These are phyloP conservation scores for Aplysia californica DNA, from an alignment of 1,140 invertebrate genomes.

Conservation along the genomic window DNA sequence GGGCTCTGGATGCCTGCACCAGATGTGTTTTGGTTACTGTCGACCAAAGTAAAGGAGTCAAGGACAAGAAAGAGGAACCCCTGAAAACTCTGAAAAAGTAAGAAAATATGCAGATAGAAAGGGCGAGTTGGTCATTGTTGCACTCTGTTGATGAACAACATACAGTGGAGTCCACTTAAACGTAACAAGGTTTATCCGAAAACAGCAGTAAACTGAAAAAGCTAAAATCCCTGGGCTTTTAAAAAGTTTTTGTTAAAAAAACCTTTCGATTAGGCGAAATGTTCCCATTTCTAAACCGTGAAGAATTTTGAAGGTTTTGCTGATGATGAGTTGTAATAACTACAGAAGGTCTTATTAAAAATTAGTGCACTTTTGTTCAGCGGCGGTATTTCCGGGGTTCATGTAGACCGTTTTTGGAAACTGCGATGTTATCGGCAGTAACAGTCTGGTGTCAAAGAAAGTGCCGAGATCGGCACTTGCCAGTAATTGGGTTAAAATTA, in stretches of 20 bases:
- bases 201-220: not conserved
- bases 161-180: not conserved
- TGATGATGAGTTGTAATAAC: no score
- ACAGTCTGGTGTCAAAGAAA: no score
- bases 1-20: constrained; percentile 46
- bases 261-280: not conserved
- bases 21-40: constrained; percentile 63
- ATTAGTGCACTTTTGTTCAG: no score
- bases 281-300: not conserved
- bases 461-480: no score
- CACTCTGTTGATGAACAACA: not conserved
- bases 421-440: no score
- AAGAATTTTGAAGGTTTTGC: no score
- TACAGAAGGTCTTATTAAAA: no score
- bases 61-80: constrained; percentile 59
- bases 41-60: constrained; percentile 57
- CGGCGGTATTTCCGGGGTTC: no score
- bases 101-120: constrained; percentile 11
- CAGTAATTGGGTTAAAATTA: no score
- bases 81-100: constrained; percentile 61
- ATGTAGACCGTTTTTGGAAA: no score
- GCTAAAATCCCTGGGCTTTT: not conserved
- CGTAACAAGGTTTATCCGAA: not conserved
- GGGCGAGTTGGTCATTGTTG: not conserved
- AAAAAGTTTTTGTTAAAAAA: not conserved